A percentile compares a stretch with the other conserved stretches of the same genome.
phyloP scores from a whole-genome alignment of 2,113 vertebrate species.

The Turnix velox region DNA sequence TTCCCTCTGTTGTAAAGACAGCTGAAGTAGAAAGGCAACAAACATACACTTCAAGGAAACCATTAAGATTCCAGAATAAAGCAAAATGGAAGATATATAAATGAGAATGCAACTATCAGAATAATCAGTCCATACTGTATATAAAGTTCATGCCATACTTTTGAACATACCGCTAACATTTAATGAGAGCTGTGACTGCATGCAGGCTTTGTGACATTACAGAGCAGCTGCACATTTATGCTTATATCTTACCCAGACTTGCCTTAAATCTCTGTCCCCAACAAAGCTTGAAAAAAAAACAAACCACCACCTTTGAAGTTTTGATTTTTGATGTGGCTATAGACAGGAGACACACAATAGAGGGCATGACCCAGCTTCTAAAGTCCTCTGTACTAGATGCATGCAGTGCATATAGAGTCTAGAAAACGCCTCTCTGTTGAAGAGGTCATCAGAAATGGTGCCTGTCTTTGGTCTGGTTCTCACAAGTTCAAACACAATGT shows the following conservation, averaged over 20 bases:
- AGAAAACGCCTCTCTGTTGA: neutral
- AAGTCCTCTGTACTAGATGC: neutral
- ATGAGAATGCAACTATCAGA: neutral
- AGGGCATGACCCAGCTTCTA: rapidly evolving
- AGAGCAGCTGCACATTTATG: neutral
- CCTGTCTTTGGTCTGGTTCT: neutral
- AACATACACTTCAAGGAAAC: neutral
- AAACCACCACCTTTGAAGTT: neutral
- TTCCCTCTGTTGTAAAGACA: neutral
- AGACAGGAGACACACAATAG: rapidly evolving
- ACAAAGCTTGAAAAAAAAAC: neutral
- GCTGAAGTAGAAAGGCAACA: neutral
- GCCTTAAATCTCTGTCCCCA: neutral
- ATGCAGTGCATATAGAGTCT: rapidly evolving
- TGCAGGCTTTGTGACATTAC: neutral
- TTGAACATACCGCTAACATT: neutral
- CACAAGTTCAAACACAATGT: neutral
- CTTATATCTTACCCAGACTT: neutral
- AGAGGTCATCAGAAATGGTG: neutral
- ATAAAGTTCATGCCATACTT: neutral
- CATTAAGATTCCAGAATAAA: neutral
- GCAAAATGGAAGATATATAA: neutral
- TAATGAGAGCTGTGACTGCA: neutral
- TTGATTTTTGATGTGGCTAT: neutral
- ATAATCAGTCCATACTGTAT: neutral